Evolutionary conservation across 2,113 vertebrate species (phyloP), one percentile per base, ranked within the genome.

Genomic region (Platanista minor): DNA sequence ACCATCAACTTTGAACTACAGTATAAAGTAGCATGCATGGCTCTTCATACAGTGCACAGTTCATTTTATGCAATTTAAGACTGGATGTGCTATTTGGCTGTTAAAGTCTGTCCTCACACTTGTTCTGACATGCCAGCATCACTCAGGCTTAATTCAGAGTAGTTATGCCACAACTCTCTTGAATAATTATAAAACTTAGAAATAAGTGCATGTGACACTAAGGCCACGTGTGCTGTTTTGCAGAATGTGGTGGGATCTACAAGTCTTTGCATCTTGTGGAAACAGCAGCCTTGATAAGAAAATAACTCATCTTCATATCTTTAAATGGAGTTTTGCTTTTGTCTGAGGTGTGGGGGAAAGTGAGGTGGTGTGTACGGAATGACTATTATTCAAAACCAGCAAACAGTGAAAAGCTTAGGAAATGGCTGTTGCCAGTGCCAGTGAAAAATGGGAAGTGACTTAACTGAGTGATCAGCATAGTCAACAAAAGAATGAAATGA

Each of bases 71-170:
- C 72, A 84, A 31, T n/a, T 1, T 25, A 94, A 89, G 62, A 90
- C 39, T 31, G 59, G 78, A 90, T 92, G 13, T 39, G 41, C 27
- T 78, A 15, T 15, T 92, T 75, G 92, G 49, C 49, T 85, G 25
- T 31, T 86, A 46, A 96, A 97, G 78, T 0, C 0, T 77, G 0
- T 5, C 67, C 78, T 97, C 90, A 82, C 57, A 61, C 41, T 94
- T 84, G 83, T 91, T 96, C 92, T 82, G 71, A 84, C 59, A 97
- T 78, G 75, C 61, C 94, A 92, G 49, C 57, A 86, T 88, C 95
- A 80, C 36, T 85, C 74, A 66, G 77, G 33, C 27, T 88, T 89
- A 85, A 94, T 83, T 96, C 90, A 78, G 23, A 92, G 52, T 59
- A 93, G 92, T 96, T 92, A 15, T 61, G 36, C 66, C 93, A 87